Conservation (phyloP, 2,113 vertebrate genomes). For the Catharus minimus region DNA sequence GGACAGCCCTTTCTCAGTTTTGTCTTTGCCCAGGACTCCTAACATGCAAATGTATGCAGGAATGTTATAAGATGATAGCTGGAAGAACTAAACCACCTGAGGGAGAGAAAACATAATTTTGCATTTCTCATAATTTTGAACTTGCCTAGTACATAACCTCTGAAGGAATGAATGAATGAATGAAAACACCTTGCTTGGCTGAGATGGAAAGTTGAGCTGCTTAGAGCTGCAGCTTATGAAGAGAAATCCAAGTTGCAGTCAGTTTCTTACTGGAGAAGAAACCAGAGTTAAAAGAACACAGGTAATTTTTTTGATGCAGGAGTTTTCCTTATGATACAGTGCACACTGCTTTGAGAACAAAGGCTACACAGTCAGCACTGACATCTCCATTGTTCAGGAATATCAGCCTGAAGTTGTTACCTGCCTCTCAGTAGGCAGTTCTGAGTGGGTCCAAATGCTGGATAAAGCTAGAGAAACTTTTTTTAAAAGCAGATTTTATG, state of each 20-base stretch:
- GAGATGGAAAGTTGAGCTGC: background rate
- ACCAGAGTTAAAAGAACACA: background rate
- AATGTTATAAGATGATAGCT: background rate
- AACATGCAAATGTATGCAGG: conserved; percentile 21
- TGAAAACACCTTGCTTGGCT: background rate
- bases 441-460: background rate
- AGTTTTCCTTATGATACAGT: background rate
- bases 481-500: background rate
- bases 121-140: conserved; percentile 29
- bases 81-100: background rate
- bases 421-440: background rate
- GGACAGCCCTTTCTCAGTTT: background rate
- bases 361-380: background rate
- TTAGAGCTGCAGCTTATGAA: background rate
- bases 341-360: background rate
- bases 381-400: background rate
- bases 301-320: background rate
- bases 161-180: background rate
- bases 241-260: background rate
- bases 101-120: conserved; percentile 18
- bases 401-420: background rate
- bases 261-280: background rate
- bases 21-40: background rate
- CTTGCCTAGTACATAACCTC: background rate
- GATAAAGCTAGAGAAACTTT: background rate